These are phyloP conservation scores for Eumeta japonica DNA, from an alignment of 1,140 invertebrate species.

Conservation along the genomic window DNA sequence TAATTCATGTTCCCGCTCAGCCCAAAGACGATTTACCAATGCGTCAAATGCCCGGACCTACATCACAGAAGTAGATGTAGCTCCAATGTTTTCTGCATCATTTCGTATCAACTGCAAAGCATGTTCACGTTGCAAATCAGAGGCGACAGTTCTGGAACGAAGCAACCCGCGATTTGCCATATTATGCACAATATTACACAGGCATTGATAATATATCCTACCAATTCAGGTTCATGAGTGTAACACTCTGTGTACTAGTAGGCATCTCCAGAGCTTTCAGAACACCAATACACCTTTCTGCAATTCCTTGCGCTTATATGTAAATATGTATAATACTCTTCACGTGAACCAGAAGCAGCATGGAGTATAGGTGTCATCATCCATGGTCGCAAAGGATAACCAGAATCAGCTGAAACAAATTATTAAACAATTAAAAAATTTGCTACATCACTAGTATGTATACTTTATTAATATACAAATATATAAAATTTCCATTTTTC, in stretches of 20 bases:
- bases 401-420: conserved; percentile 17
- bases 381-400: conserved; percentile 13
- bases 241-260: no score
- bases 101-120: no score
- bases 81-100: no score
- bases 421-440: not conserved
- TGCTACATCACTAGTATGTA: not conserved
- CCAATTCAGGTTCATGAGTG: conserved; percentile 19
- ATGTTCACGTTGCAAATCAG: no score
- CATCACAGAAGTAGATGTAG: no score
- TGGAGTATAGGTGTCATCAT: conserved; percentile 19
- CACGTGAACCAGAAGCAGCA: conserved; percentile 11
- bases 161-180: no score
- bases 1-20: no score
- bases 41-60: no score
- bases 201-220: conserved; percentile 19
- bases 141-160: no score
- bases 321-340: conserved; percentile 7
- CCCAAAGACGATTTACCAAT: no score
- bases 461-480: not conserved
- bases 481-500: not conserved
- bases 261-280: no score
- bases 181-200: conserved; percentile 29
- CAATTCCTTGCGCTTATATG: conserved; percentile 12
- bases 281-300: no score